These are phyloP conservation scores for Cardinalis cardinalis DNA, from an alignment of 2,113 vertebrate genomes.

Conservation along the genomic window DNA sequence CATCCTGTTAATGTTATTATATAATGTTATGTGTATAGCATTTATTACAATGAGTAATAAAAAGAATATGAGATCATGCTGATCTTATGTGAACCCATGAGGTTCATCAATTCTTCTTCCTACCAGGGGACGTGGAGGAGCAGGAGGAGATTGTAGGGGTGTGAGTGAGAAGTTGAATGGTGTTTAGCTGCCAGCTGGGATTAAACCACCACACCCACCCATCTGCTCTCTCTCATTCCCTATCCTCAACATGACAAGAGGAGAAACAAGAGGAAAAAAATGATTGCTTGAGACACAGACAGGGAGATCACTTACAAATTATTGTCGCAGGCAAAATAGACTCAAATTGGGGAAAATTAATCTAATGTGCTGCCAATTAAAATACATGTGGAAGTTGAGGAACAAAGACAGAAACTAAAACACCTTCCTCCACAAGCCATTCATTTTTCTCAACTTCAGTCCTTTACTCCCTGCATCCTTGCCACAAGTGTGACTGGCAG, in stretches of 20 bases:
- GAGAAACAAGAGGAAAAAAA: background rate
- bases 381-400: background rate
- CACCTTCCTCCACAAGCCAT: background rate
- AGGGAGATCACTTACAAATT: background rate
- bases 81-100: background rate
- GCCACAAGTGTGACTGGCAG: fast-evolving
- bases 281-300: background rate
- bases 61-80: background rate
- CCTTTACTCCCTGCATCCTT: background rate
- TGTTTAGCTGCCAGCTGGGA: background rate
- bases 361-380: background rate
- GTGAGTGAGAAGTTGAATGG: background rate
- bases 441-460: background rate
- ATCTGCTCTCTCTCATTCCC: background rate
- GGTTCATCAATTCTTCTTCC: background rate
- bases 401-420: background rate
- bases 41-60: background rate
- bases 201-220: background rate
- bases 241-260: background rate
- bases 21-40: no score
- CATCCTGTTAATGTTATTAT: no score
- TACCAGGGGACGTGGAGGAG: fast-evolving
- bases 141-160: background rate
- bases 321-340: background rate
- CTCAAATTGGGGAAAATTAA: background rate